Conservation (phyloP, 2,113 vertebrate species). For the Syngnathus floridae region DNA sequence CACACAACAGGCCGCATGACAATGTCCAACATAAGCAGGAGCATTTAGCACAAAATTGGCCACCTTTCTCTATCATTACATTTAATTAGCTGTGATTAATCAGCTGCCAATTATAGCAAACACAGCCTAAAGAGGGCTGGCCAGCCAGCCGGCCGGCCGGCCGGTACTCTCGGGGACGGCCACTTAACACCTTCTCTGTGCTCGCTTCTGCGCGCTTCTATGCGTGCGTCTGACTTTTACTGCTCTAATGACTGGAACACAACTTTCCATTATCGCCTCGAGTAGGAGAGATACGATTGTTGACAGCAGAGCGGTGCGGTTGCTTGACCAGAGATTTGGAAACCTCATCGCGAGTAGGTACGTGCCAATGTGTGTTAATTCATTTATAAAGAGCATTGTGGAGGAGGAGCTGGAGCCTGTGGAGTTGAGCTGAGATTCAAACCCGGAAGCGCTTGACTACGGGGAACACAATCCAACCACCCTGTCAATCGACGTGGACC, state of each 20-base stretch:
- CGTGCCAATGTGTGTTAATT: neutral
- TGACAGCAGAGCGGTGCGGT: conserved; percentile 20
- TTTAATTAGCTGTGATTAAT: conserved; percentile 78
- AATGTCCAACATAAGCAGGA: conserved; percentile 59
- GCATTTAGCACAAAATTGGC: conserved; percentile 67
- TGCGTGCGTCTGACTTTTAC: neutral
- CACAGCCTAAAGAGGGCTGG: conserved; percentile 64
- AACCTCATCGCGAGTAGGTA: neutral
- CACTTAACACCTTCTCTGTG: conserved; percentile 54
- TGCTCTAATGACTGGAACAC: conserved; percentile 20
- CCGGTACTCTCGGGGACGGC: conserved; percentile 44
- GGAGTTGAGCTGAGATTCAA: too few relatives aligned
- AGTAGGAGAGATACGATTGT: conserved; percentile 6
- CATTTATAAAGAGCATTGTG: neutral
- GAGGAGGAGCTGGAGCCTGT: too few relatives aligned
- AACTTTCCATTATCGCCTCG: neutral
- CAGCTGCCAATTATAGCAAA: conserved; percentile 76
- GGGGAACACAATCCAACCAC: neutral
- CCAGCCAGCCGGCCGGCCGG: conserved; percentile 20
- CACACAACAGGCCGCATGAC: conserved; percentile 53
- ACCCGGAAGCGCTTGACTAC: too few relatives aligned
- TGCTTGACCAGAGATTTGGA: conserved; percentile 6
- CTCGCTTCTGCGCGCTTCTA: neutral
- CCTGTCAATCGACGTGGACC: too few relatives aligned
- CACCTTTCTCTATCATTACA: conserved; percentile 74